Conservation (phyloP, 2,888 invertebrate species). For the Meteorus colon region DNA sequence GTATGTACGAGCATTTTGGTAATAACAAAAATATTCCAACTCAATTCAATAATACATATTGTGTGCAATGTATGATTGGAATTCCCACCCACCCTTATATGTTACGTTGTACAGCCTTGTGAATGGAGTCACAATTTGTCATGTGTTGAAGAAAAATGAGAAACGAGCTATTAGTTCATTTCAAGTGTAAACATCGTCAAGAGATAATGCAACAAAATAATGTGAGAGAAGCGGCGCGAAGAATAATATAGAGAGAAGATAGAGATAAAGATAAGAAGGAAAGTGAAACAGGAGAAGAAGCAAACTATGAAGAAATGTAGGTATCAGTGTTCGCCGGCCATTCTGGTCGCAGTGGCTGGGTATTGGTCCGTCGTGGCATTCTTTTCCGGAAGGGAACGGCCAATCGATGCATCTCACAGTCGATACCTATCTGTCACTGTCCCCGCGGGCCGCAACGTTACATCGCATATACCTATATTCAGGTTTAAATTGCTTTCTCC, state of each 20-base stretch:
- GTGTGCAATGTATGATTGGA: too few species aligned
- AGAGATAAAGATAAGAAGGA: conserved; percentile 24
- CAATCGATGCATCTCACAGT: conserved; percentile 73
- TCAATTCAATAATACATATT: too few species aligned
- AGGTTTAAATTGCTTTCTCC: conserved; percentile 23
- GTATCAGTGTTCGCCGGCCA: conserved; percentile 64
- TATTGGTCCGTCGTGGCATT: conserved; percentile 71
- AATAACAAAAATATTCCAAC: too few species aligned
- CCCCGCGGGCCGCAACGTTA: conserved; percentile 53
- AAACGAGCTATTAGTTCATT: conserved; percentile 42
- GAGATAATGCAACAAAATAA: conserved; percentile 37
- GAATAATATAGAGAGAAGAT: conserved; percentile 29
- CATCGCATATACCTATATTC: conserved; percentile 39
- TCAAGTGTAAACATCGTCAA: conserved; percentile 33
- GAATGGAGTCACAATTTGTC: conserved; percentile 70
- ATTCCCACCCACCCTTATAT: not conserved
- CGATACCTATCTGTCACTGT: conserved; percentile 74
- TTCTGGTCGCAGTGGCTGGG: conserved; percentile 69
- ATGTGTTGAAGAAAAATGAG: conserved; percentile 57
- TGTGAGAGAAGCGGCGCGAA: not conserved
- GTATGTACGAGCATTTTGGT: too few species aligned
- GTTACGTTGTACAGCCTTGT: conserved; percentile 51
- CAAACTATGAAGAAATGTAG: conserved; percentile 47
- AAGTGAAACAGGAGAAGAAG: conserved; percentile 41
- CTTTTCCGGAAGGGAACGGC: conserved; percentile 72